Conservation (phyloP, 2,888 invertebrate species). For the Epiblema foenella region DNA sequence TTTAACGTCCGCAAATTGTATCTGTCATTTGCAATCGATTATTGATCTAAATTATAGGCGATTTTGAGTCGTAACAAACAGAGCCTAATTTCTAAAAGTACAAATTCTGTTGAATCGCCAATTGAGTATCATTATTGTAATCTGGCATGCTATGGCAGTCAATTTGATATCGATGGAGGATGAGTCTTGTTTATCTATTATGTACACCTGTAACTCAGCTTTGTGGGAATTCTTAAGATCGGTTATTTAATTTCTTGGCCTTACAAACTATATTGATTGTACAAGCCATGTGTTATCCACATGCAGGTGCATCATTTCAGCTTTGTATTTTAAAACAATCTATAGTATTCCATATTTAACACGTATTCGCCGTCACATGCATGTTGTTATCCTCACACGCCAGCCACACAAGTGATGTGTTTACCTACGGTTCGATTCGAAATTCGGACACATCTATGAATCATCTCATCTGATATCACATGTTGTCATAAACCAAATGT, state of each 20-base stretch:
- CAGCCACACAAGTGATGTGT: background rate
- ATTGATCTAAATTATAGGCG: background rate
- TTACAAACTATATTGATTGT: background rate
- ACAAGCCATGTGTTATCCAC: background rate
- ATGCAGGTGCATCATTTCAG: background rate
- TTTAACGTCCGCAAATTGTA: constrained; percentile 6
- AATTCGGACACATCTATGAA: background rate
- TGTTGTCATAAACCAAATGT: background rate
- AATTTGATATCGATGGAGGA: constrained; percentile 16
- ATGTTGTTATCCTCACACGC: background rate
- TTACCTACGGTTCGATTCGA: background rate
- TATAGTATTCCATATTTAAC: background rate
- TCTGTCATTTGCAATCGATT: constrained; percentile 2
- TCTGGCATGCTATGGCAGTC: constrained; percentile 26
- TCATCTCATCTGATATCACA: background rate
- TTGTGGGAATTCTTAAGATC: constrained; percentile 1
- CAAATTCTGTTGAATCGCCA: constrained; percentile 8
- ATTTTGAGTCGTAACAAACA: background rate
- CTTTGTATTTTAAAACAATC: background rate
- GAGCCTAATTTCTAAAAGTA: constrained; percentile 7
- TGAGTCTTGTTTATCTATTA: constrained; percentile 19
- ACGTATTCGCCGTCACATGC: too few relatives aligned
- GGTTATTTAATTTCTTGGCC: background rate
- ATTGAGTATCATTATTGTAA: constrained; percentile 16
- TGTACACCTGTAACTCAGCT: constrained; percentile 5